Conservation (phyloP, 2,797 vertebrate genomes). For the Dipus sagitta region DNA sequence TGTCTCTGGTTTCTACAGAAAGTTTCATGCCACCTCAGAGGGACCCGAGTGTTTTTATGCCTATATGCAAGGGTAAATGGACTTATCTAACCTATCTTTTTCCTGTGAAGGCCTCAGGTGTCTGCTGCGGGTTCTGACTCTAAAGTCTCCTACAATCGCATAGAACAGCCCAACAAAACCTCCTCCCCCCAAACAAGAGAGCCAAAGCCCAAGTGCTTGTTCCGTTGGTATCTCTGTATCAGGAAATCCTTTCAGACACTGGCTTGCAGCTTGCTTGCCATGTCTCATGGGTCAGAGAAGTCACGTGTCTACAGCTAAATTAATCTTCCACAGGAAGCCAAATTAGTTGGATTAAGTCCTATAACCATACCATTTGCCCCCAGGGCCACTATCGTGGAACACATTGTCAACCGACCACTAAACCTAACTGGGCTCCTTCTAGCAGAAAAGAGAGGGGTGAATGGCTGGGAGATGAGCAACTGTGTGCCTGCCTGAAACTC, state of each 20-base stretch:
- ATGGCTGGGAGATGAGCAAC: background rate
- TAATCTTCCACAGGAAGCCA: background rate
- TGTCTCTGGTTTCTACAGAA: background rate
- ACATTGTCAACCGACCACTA: background rate
- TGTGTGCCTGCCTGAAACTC: background rate
- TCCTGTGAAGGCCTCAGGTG: background rate
- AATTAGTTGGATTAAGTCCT: background rate
- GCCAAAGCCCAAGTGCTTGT: background rate
- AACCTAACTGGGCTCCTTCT: background rate
- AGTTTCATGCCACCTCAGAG: background rate
- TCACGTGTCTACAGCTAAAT: background rate
- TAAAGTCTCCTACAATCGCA: background rate
- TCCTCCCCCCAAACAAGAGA: background rate
- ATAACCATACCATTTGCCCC: background rate
- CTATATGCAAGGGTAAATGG: fast-evolving
- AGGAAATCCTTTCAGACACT: slow-evolving; percentile 13
- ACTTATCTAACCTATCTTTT: background rate
- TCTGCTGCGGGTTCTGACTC: background rate
- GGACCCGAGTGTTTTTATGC: background rate
- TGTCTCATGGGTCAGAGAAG: background rate
- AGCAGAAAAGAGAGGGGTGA: background rate
- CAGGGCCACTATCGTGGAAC: background rate
- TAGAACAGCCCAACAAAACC: background rate
- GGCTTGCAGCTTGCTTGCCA: background rate
- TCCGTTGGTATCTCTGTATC: background rate